These are phyloP conservation scores for Diadumene lineata DNA, from an alignment of 92 coral and sea anemone species.

Conservation along the genomic window DNA sequence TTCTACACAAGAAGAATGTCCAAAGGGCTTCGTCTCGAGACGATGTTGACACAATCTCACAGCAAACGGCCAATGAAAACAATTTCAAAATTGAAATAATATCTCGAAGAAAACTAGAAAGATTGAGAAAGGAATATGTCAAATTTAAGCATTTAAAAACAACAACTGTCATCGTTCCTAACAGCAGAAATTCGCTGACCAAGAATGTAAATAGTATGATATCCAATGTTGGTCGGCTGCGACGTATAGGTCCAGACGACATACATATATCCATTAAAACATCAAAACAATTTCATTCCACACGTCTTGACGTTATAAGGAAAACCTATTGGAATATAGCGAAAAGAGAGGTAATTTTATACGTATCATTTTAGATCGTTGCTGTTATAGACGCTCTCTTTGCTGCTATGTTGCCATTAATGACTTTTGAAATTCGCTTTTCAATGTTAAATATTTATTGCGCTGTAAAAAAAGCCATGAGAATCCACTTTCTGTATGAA, in stretches of 20 bases:
- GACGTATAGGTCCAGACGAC: constrained; percentile 60
- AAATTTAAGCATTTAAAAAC: too few relatives aligned
- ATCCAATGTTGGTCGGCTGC: not conserved
- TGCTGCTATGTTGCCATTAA: too few relatives aligned
- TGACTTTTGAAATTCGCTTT: too few relatives aligned
- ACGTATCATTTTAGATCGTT: too few relatives aligned
- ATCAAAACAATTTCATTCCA: constrained; percentile 51
- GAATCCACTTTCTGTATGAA: too few relatives aligned
- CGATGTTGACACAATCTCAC: not conserved
- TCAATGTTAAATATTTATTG: too few relatives aligned
- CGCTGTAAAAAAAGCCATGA: too few relatives aligned
- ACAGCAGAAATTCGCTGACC: not conserved
- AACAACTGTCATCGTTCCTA: not conserved
- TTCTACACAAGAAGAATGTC: too few relatives aligned
- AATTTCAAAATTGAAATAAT: not conserved
- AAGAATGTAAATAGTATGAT: not conserved
- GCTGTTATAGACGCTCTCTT: too few relatives aligned
- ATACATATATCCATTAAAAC: constrained; percentile 80
- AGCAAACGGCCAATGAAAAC: not conserved
- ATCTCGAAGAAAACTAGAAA: constrained; percentile 21
- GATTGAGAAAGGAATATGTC: not conserved
- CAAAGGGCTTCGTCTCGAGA: not conserved
- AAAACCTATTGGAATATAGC: constrained; percentile 67
- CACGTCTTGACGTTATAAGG: constrained; percentile 49
- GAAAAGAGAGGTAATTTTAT: constrained; percentile 62